Evolutionary conservation across 2,888 invertebrate species (phyloP), one percentile per base, ranked within the genome.

Genomic region (Anthophora plumipes): DNA sequence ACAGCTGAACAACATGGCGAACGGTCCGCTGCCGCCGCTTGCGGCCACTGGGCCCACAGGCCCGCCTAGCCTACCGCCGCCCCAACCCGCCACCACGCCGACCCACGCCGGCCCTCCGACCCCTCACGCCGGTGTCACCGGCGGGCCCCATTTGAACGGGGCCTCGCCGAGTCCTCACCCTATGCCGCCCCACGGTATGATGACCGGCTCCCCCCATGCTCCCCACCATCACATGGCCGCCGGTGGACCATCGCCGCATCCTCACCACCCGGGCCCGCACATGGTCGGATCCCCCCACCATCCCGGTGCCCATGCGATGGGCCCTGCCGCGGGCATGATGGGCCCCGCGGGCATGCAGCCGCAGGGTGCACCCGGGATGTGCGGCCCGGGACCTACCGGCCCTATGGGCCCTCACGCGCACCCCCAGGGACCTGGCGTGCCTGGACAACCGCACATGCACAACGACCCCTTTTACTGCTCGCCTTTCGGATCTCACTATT

Each of bases 381-480:
- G 93, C 77, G 92, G 91, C 0, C 92, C 92, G 0, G 92, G 91
- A 70, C 92, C 92, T 14, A 92, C 90, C 70, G 93, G 93, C 67
- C 91, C 93, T 63, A 91, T 92, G 90, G 92, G 91, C 0, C 91
- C 92, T 0, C 93, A 93, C 73, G 87, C 90, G 2, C 92, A 91
- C 77, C 90, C 90, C 9, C 92, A 91, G 48, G 92, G 90, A 68
- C 93, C 92, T 12, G 92, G 91, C 64, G 91, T 91, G 71, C 93
- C 92, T 69, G 94, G 93, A 67, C 94, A 94, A 83, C 94, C 94
- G 73, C 94, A 94, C 85, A 92, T 94, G 89, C 94, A 94, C 91
- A 93, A 94, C 86, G 95, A 95, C 87, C 95, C 95, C 0, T 95
- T 95, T 91, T 95, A 95, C 92, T 95, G 95, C 86, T 94, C 95